Evolutionary conservation across 2,113 vertebrate species (phyloP).

Genomic region (Tachysurus vachellii): DNA sequence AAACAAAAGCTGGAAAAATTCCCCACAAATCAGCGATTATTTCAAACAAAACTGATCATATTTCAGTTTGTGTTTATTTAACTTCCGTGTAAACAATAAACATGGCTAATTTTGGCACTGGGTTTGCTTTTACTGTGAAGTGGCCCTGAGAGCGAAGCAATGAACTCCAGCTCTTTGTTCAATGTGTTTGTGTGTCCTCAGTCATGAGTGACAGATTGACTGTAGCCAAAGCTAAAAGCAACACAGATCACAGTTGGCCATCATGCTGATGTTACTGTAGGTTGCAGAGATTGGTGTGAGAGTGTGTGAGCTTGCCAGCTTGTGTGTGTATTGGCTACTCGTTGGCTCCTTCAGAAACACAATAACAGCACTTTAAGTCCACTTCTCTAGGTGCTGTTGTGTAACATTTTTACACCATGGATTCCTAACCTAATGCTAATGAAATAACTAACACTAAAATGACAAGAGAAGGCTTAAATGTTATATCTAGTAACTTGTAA

Average conservation of each 20-base stretch:
- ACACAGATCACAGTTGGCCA: slow-evolving; percentile 35
- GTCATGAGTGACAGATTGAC: slow-evolving; percentile 24
- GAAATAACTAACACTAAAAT: neutral
- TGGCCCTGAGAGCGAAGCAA: slow-evolving; percentile 57
- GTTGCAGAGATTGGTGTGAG: neutral
- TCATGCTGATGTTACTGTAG: slow-evolving; percentile 33
- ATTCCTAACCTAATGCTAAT: neutral
- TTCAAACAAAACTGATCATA: slow-evolving; percentile 56
- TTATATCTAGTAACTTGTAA: no score
- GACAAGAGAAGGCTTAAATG: neutral
- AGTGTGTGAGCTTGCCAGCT: neutral
- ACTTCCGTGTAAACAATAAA: slow-evolving; percentile 64
- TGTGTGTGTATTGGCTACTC: slow-evolving; percentile 18
- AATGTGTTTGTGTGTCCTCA: slow-evolving; percentile 44
- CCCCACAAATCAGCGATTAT: neutral
- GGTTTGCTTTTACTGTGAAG: slow-evolving; percentile 58
- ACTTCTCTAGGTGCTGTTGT: neutral
- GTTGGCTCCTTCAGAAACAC: neutral
- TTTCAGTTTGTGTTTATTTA: slow-evolving; percentile 61
- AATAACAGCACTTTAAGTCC: slow-evolving; percentile 17
- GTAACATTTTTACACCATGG: neutral
- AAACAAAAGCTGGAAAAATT: neutral
- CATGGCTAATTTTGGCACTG: slow-evolving; percentile 57
- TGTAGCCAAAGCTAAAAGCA: slow-evolving; percentile 23
- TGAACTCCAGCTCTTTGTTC: slow-evolving; percentile 59